phyloP scores from a whole-genome alignment of 2,888 invertebrate genomes.

The Apocheima hispidaria region DNA sequence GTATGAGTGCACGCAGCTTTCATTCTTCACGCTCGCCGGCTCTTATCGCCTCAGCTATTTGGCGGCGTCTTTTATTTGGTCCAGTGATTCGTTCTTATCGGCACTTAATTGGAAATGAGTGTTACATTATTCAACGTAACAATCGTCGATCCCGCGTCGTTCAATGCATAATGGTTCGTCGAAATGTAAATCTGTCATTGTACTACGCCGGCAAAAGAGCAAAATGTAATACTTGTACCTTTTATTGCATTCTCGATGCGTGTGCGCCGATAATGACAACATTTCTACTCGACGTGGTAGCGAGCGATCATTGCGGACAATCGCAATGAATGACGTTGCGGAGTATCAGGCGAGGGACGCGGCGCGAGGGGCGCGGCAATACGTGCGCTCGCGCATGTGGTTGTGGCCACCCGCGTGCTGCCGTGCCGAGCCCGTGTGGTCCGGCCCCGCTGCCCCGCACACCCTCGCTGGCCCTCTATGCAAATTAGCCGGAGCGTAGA shows the following conservation, averaged over 20 bases:
- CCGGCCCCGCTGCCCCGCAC: slow-evolving; percentile 64
- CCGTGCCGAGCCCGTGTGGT: slow-evolving; percentile 86
- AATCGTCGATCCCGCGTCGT: slow-evolving; percentile 43
- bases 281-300: slow-evolving; percentile 82
- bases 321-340: slow-evolving; percentile 84
- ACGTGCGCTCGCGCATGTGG: slow-evolving; percentile 81
- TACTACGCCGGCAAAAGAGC: slow-evolving; percentile 57
- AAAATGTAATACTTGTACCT: slow-evolving; percentile 61
- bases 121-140: slow-evolving; percentile 58
- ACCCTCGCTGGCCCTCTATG: slow-evolving; percentile 75
- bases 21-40: slow-evolving; percentile 58
- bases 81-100: slow-evolving; percentile 49
- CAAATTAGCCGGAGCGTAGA: slow-evolving; percentile 85
- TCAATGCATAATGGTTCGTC: slow-evolving; percentile 45
- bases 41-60: slow-evolving; percentile 52
- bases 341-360: slow-evolving; percentile 53
- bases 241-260: slow-evolving; percentile 77
- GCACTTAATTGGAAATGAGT: slow-evolving; percentile 43
- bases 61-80: slow-evolving; percentile 57
- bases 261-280: slow-evolving; percentile 81
- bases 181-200: slow-evolving; percentile 66
- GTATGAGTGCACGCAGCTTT: slow-evolving; percentile 65
- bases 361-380: slow-evolving; percentile 54
- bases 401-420: slow-evolving; percentile 85
- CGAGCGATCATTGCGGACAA: slow-evolving; percentile 78